Conservation (phyloP, 2,888 invertebrate species). For the Andrena haemorrhoa region DNA sequence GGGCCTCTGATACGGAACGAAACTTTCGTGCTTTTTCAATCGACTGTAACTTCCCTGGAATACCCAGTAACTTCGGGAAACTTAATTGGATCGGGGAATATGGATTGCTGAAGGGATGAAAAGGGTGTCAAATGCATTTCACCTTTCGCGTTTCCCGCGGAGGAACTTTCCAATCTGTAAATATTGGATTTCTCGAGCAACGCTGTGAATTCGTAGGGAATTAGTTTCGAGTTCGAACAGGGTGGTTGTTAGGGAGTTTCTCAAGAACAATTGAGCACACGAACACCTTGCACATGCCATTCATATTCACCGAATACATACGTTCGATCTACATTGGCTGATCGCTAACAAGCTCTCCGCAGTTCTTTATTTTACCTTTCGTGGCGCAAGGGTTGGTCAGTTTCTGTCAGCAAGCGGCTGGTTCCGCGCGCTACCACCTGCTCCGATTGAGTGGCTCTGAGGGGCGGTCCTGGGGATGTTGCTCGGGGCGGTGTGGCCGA, state of each 20-base stretch:
- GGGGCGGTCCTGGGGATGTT: conserved; percentile 56
- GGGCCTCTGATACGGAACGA: background rate
- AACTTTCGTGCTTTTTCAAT: conserved; percentile 4
- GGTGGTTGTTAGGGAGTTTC: too few relatives aligned
- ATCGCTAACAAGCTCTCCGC: background rate
- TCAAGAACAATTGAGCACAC: too few relatives aligned
- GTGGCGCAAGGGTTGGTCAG: background rate
- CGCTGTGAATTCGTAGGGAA: background rate
- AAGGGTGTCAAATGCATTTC: conserved; percentile 8
- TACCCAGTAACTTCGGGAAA: background rate
- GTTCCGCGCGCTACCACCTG: conserved; percentile 47
- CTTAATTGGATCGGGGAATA: conserved; percentile 14
- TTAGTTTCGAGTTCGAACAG: background rate
- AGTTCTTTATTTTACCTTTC: conserved; percentile 32
- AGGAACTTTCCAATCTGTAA: conserved; percentile 25
- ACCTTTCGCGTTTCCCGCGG: conserved; percentile 9
- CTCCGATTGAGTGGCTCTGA: conserved; percentile 72
- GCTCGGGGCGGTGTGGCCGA: conserved; percentile 48
- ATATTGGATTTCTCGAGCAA: conserved; percentile 10
- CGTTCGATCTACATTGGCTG: too few relatives aligned
- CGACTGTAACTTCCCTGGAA: conserved; percentile 1
- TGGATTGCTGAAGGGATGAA: conserved; percentile 10
- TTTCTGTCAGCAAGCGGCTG: background rate
- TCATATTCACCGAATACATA: too few relatives aligned
- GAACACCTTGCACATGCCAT: too few relatives aligned